phyloP scores from a whole-genome alignment of 2,797 vertebrate species.

The Pelochelys cantorii region DNA sequence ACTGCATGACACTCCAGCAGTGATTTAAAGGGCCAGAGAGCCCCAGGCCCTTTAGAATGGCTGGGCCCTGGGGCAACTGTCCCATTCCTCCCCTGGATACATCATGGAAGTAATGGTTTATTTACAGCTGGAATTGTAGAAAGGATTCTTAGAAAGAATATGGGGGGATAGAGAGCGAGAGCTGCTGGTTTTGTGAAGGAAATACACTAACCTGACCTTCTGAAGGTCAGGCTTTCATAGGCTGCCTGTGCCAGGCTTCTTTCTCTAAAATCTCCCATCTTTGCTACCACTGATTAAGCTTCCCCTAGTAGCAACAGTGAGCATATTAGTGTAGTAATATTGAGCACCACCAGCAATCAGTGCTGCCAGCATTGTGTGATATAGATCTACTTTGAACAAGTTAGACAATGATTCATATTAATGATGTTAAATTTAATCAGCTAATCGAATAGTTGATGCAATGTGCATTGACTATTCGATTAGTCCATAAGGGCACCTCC shows the following conservation, averaged over 20 bases:
- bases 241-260: not conserved
- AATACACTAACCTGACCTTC: not conserved
- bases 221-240: not conserved
- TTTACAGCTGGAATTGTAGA: not conserved
- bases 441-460: no score
- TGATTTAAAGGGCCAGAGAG: no score
- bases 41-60: no score
- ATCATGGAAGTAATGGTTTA: not conserved
- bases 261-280: not conserved
- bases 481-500: no score
- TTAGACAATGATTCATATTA: not conserved
- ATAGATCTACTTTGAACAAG: not conserved
- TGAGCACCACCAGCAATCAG: rapidly evolving
- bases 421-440: no score
- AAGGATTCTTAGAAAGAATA: not conserved
- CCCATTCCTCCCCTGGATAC: no score
- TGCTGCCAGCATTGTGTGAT: not conserved
- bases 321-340: not conserved
- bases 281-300: not conserved
- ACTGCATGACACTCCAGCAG: no score
- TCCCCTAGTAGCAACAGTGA: not conserved
- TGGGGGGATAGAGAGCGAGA: not conserved
- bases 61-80: no score
- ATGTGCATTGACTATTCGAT: no score
- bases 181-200: not conserved